Conservation (phyloP, 2,113 vertebrate genomes). For the Cercocebus atys region DNA sequence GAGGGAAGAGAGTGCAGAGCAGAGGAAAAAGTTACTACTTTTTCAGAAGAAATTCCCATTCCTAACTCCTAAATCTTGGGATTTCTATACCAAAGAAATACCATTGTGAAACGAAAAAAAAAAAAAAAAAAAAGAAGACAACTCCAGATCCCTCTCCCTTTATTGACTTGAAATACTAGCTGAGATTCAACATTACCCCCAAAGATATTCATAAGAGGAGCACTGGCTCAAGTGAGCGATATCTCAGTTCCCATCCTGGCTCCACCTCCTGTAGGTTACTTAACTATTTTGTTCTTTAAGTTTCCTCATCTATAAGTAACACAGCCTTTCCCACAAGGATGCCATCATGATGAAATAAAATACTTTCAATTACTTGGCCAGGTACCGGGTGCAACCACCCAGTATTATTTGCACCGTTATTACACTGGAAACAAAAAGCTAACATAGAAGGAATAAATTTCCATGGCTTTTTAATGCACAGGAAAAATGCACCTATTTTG, state of each 20-base stretch:
- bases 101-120: neutral
- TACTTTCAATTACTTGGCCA: neutral
- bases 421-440: neutral
- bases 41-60: constrained; percentile 12
- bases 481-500: neutral
- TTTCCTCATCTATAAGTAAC: neutral
- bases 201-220: neutral
- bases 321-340: neutral
- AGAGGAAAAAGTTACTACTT: neutral
- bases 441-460: constrained; percentile 5
- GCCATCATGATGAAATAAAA: constrained; percentile 10
- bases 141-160: neutral
- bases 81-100: neutral
- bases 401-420: neutral
- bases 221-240: neutral
- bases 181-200: neutral
- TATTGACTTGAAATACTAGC: neutral
- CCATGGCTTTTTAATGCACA: neutral
- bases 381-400: neutral
- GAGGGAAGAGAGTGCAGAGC: neutral
- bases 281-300: constrained; percentile 20
- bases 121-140: neutral
- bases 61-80: neutral
- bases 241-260: neutral
- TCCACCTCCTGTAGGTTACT: constrained; percentile 11